Conservation (phyloP, 2,888 invertebrate species). For the Opisthograptis luteolata region DNA sequence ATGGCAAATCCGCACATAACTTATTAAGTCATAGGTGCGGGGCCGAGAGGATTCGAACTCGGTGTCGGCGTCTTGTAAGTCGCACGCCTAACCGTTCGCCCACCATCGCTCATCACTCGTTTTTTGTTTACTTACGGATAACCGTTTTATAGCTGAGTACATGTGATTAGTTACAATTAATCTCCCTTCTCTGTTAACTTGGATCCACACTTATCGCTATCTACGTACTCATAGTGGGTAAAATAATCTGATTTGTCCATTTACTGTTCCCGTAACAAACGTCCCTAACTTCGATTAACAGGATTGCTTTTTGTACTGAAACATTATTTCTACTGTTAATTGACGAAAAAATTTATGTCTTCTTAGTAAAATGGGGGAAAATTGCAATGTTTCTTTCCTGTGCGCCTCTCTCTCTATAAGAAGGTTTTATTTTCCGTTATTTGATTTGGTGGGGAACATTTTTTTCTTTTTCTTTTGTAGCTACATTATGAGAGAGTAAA, state of each 20-base stretch:
- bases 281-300: slow-evolving; percentile 74
- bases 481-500: too few species aligned
- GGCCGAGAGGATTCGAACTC: too few species aligned
- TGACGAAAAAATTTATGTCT: slow-evolving; percentile 44
- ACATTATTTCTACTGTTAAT: slow-evolving; percentile 54
- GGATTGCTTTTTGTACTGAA: slow-evolving; percentile 74
- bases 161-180: too few species aligned
- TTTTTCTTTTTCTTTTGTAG: too few species aligned
- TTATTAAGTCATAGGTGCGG: too few species aligned
- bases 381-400: slow-evolving; percentile 19
- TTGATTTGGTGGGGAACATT: slow-evolving; percentile 2
- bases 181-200: slow-evolving; percentile 36
- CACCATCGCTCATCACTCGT: too few species aligned
- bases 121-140: too few species aligned
- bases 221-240: slow-evolving; percentile 80
- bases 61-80: too few species aligned
- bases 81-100: too few species aligned
- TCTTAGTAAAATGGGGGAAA: slow-evolving; percentile 19
- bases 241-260: slow-evolving; percentile 85
- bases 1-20: too few species aligned
- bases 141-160: too few species aligned
- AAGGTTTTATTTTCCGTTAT: slow-evolving; percentile 10
- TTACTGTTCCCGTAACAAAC: slow-evolving; percentile 77
- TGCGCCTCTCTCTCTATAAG: slow-evolving; percentile 10
- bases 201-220: slow-evolving; percentile 58